A percentile compares a stretch with the other conserved stretches of the same genome.
phyloP scores from a whole-genome alignment of 2,797 vertebrate genomes.

The Amblyopsis hoosieri region DNA sequence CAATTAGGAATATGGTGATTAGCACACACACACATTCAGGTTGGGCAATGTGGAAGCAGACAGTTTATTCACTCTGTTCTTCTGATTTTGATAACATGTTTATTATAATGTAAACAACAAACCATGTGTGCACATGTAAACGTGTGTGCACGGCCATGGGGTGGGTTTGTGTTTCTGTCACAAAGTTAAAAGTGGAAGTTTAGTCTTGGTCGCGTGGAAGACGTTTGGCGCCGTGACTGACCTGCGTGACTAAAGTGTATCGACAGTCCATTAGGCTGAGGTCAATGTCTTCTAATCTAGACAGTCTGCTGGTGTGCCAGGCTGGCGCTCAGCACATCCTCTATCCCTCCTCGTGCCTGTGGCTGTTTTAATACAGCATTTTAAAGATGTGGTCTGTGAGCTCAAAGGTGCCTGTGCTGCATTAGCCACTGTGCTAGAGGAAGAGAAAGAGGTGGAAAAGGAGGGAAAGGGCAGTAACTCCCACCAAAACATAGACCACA shows the following conservation, averaged over 20 bases:
- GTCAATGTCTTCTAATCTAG: slow-evolving; percentile 28
- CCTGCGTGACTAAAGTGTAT: slow-evolving; percentile 26
- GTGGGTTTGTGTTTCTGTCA: too few species aligned
- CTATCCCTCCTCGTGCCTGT: slow-evolving; percentile 30
- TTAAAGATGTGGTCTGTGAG: slow-evolving; percentile 49
- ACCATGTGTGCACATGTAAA: too few species aligned
- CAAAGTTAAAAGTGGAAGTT: neutral
- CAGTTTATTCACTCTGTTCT: too few species aligned
- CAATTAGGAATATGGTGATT: too few species aligned
- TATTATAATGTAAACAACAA: too few species aligned
- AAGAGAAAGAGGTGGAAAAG: slow-evolving; percentile 2
- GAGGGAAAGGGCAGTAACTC: slow-evolving; percentile 18
- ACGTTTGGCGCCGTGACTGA: slow-evolving; percentile 7
- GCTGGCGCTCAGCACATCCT: slow-evolving; percentile 40
- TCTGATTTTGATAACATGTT: too few species aligned
- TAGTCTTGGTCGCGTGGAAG: slow-evolving; percentile 2
- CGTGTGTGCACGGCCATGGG: too few species aligned
- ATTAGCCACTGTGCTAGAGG: slow-evolving; percentile 34
- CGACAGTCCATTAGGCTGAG: slow-evolving; percentile 35
- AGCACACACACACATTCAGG: too few species aligned
- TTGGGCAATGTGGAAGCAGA: too few species aligned
- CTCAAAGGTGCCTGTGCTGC: slow-evolving; percentile 57
- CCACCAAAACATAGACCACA: neutral
- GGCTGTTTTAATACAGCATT: slow-evolving; percentile 23
- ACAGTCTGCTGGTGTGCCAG: slow-evolving; percentile 36